Base-by-base conservation (phyloP, 2,113 vertebrate genomes). In the Dascyllus trimaculatus region DNA sequence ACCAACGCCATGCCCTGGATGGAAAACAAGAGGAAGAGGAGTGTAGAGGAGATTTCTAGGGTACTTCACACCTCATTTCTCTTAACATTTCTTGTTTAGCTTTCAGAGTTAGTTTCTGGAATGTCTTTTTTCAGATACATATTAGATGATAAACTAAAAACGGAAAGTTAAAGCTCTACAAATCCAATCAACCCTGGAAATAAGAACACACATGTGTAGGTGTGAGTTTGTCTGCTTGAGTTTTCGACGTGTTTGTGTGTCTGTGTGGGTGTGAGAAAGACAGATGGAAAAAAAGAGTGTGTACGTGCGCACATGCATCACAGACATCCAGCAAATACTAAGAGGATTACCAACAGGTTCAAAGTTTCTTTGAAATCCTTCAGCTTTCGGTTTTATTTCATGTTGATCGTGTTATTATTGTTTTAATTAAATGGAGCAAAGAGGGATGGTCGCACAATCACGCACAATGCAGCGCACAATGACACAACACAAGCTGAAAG, bases 1-100 rank as follows among this genome's bases (percentile, higher is more conserved):
- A 99, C 96, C 92, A 99, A 84, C 18, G 96, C 98, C 90, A 93
- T 96, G 26, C 98, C 98, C 98, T 99, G 78, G 3, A 4, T 2
- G 7, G 62, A n/a, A 57, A 25, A 59, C 1, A 1, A 48, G 11
- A 22, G 1, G 11, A 35, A 4, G 4, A 2, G 48, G 48, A 25
- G n/a, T n/a, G 25, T 26, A 63, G 19, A 48, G 22, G 24, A 51
- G 10, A 66, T 53, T 57, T 56, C 14, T 29, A 26, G 13, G 22
- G 40, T 24, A 56, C 24, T 51, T 70, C 66, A 58, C 21, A 45
- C 9, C 17, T 59, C 14, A 21, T 57, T 49, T 18, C 43, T 62
- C 13, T 10, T 2, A 46, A 7, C 3, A 21, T 59, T 45, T 52
- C 3, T 45, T 25, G 8, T 35, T 58, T 19, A 57, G 22, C 10